phyloP scores from a whole-genome alignment of 2,113 vertebrate species.

The Hippocampus barbouri region DNA sequence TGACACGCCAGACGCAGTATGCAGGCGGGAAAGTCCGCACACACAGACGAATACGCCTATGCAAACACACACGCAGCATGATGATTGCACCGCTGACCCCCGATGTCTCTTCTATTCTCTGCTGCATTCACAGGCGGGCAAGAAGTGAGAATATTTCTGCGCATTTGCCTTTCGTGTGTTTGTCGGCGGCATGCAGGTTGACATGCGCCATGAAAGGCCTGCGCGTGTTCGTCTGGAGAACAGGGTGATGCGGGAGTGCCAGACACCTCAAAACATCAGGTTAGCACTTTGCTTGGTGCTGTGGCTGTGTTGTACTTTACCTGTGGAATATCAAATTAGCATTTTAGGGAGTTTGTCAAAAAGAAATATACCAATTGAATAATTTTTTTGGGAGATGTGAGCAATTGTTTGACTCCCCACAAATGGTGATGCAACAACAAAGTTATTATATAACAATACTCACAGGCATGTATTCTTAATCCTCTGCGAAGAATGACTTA shows the following conservation, averaged over 20 bases:
- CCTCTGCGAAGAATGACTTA: no score
- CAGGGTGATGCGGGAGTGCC: background rate
- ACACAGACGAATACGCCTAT: conserved; percentile 18
- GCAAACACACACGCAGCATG: conserved; percentile 32
- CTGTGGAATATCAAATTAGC: no score
- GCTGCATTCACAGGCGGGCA: conserved; percentile 21
- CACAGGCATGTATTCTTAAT: no score
- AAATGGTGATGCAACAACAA: no score
- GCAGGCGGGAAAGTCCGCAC: conserved; percentile 50
- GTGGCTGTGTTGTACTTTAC: background rate
- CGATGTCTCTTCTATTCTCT: conserved; percentile 24
- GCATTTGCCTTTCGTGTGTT: conserved; percentile 57
- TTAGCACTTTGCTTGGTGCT: background rate
- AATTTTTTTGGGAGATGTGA: no score
- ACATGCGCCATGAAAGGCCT: conserved; percentile 62
- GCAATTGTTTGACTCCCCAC: no score
- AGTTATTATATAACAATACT: no score
- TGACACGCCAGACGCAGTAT: conserved; percentile 60
- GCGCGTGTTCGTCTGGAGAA: conserved; percentile 4
- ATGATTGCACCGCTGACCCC: conserved; percentile 39
- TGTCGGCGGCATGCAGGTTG: conserved; percentile 48
- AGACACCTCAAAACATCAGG: no score
- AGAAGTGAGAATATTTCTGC: conserved; percentile 56
- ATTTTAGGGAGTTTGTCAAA: no score
- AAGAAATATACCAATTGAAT: no score